Base-by-base conservation (phyloP, 2,888 invertebrate species). In the Gasteruption jaculator region DNA sequence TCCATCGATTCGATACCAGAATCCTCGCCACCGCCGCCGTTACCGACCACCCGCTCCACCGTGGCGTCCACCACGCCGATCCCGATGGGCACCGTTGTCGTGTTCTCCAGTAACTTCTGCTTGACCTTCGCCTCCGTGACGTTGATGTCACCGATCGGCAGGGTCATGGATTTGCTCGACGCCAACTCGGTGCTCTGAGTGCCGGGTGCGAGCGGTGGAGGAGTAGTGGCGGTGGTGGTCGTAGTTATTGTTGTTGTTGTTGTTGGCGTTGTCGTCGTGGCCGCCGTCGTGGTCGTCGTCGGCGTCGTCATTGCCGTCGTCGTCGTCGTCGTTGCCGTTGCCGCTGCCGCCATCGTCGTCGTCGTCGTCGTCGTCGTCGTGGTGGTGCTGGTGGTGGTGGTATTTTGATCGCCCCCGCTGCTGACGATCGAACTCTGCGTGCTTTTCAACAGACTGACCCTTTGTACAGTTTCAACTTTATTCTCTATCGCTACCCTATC, bases 1-100 rank as follows among this genome's bases (percentile, higher is more conserved):
- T 92, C 91, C 91, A 91, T 91, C 24, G 90, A 90, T 68, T 91
- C 91, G 41, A 91, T 91, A 11, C 91, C 91, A 41, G 91, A 91
- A 71, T 91, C 91, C 65, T 91, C 91, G 30, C 90, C 90, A 58
- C 84, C 84, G 14, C 59, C 58, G 21, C 62, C 56, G 19, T 56
- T 59, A 40, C 54, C 54, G 15, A 54, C 58, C n/a, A 55, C 55
- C 45, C 64, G 55, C 38, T 66, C 63, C 3, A 53, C 38, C 25
- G 29, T 58, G 12, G 57, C 50, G 12, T 62, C 62, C 8, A 60
- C 60, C 2, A 50, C 52, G 10, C 59, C 56, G 11, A 61, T 60
- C 24, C 56, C 58, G 4, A 61, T 57, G 8, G 65, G 59, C 35
- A 56, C 52, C n/a, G 42, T 46, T 26, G 41, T 42, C 26, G 65